Evolutionary conservation across 2,797 vertebrate genomes (phyloP).

Genomic region (Microctenopoma lineatum): DNA sequence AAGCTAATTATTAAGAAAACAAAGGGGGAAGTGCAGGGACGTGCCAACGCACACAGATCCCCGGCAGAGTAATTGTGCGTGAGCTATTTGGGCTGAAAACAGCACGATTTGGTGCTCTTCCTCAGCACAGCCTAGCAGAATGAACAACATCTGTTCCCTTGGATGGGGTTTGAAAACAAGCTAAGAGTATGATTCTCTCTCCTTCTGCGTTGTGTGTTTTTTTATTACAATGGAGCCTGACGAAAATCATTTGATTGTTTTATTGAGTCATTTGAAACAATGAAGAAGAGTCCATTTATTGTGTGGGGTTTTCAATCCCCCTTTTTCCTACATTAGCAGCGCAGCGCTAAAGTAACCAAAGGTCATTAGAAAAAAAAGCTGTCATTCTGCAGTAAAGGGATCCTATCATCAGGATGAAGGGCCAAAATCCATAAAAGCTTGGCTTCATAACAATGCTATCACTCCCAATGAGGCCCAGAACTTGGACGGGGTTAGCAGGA

Average conservation of each 20-base stretch:
- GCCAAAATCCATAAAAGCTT: constrained; percentile 69
- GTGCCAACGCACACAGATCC: constrained; percentile 87
- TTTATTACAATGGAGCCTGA: constrained; percentile 51
- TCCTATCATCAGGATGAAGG: constrained; percentile 50
- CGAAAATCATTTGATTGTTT: constrained; percentile 44
- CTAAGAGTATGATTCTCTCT: constrained; percentile 53
- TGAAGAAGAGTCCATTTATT: constrained; percentile 18
- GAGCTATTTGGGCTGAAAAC: constrained; percentile 88
- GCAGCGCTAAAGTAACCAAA: constrained; percentile 50
- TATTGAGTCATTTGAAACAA: constrained; percentile 25
- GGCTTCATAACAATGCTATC: constrained; percentile 55
- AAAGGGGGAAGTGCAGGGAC: constrained; percentile 83
- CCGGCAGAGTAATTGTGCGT: constrained; percentile 90
- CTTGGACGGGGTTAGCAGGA: constrained; percentile 46
- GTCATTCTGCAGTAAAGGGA: constrained; percentile 65
- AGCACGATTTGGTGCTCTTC: constrained; percentile 87
- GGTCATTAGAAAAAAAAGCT: constrained; percentile 56
- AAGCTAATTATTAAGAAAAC: constrained; percentile 93
- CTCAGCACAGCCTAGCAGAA: constrained; percentile 85
- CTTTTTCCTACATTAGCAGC: constrained; percentile 26
- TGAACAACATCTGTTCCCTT: constrained; percentile 87
- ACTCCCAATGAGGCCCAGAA: constrained; percentile 63
- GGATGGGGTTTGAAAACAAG: constrained; percentile 75
- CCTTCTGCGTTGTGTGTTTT: constrained; percentile 20
- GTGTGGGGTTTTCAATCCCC: constrained; percentile 37